These are phyloP conservation scores for Siniperca undulata DNA, from an alignment of 2,797 vertebrate species.

Conservation along the genomic window DNA sequence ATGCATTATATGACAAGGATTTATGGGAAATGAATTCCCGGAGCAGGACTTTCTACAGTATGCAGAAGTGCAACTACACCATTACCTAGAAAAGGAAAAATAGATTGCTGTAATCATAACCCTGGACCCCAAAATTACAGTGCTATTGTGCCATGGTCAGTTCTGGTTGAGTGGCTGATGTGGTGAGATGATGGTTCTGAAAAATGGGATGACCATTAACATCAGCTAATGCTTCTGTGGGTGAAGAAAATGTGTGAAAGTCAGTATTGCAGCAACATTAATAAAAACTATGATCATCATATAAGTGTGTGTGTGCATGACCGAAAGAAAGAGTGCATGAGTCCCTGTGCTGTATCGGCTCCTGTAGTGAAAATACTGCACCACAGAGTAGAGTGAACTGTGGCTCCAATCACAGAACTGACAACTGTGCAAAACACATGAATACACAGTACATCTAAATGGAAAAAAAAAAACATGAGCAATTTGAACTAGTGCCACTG, in stretches of 20 bases:
- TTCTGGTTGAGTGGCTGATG: not conserved
- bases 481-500: conserved; percentile 29
- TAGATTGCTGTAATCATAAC: not conserved
- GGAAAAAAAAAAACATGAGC: conserved; percentile 32
- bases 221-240: conserved; percentile 2
- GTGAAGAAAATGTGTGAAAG: not conserved
- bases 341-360: not conserved
- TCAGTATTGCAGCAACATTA: conserved; percentile 16
- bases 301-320: not conserved
- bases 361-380: conserved; percentile 15
- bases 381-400: conserved; percentile 13
- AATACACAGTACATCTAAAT: conserved; percentile 38
- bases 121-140: not conserved
- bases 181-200: not conserved
- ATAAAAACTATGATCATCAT: conserved; percentile 39
- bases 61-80: not conserved
- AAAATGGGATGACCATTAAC: conserved; percentile 4
- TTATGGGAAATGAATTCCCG: not conserved
- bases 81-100: not conserved
- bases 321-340: not conserved
- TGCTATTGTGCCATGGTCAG: not conserved
- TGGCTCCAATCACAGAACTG: conserved; percentile 20
- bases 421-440: conserved; percentile 22
- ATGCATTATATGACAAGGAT: not conserved
- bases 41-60: not conserved